A percentile compares a stretch with the other conserved stretches of the same genome.
Conservation (phyloP, 2,888 invertebrate species). For the Limnephilus lunatus region DNA sequence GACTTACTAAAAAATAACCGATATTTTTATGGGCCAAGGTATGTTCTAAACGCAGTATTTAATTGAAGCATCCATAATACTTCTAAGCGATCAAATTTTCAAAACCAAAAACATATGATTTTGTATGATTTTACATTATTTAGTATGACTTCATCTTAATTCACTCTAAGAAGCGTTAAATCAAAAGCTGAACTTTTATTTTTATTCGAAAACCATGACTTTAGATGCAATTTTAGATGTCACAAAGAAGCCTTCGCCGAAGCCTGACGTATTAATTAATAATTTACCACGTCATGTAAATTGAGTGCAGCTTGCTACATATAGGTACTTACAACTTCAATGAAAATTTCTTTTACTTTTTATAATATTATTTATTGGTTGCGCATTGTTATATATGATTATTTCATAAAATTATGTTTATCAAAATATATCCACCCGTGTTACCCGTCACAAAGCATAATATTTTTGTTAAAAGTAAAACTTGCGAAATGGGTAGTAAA, state of each 20-base stretch:
- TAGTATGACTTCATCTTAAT: too few species aligned
- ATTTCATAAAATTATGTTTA: background rate
- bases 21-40: too few species aligned
- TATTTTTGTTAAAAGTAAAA: slow-evolving; percentile 1
- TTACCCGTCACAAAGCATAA: background rate
- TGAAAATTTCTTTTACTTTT: background rate
- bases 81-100: too few species aligned
- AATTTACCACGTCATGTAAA: background rate
- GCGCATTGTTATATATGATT: background rate
- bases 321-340: background rate
- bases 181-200: background rate
- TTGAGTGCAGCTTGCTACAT: too few species aligned
- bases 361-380: too few species aligned
- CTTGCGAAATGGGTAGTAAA: background rate
- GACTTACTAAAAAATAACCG: too few species aligned
- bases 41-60: too few species aligned
- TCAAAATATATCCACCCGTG: background rate
- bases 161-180: background rate
- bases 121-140: too few species aligned
- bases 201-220: background rate
- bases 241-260: background rate
- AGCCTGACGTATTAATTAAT: background rate
- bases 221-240: too few species aligned
- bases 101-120: too few species aligned
- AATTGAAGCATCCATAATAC: too few species aligned